phyloP scores from a whole-genome alignment of 2,888 invertebrate genomes.

The Seira sanloemensis region DNA sequence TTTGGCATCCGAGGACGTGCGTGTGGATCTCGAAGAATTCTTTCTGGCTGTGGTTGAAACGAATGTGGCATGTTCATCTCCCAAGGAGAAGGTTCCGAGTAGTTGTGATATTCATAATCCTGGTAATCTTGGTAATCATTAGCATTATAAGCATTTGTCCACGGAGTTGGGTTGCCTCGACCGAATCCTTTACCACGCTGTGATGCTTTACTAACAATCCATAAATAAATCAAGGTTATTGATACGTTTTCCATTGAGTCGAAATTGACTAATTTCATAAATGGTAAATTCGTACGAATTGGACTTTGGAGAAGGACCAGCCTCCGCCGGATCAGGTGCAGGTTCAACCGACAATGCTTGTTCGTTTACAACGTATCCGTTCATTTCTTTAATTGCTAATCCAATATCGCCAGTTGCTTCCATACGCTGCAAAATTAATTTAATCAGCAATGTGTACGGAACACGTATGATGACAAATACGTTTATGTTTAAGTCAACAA shows the following conservation, averaged over 20 bases:
- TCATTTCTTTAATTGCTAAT: slow-evolving; percentile 93
- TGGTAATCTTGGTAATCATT: not conserved
- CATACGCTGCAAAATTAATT: slow-evolving; percentile 81
- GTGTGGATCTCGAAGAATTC: slow-evolving; percentile 48
- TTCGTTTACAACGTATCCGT: slow-evolving; percentile 94
- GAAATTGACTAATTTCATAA: too few species aligned
- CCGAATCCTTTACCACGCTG: not conserved
- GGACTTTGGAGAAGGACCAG: too few species aligned
- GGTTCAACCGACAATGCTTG: slow-evolving; percentile 94
- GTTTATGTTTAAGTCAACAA: not conserved
- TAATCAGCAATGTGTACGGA: not conserved
- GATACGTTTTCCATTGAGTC: too few species aligned
- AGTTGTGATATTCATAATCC: too few species aligned
- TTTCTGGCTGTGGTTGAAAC: slow-evolving; percentile 37
- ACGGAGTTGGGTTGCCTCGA: not conserved
- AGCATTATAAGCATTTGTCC: not conserved
- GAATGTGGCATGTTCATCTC: not conserved
- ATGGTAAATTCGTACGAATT: too few species aligned
- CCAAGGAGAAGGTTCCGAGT: not conserved
- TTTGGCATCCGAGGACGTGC: not conserved
- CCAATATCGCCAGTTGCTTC: slow-evolving; percentile 93
- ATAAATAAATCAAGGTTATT: too few species aligned
- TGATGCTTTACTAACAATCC: too few species aligned
- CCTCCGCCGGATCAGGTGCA: slow-evolving; percentile 27
- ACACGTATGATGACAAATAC: not conserved